Conservation (phyloP, 2,888 invertebrate species). For the Seira musarum region DNA sequence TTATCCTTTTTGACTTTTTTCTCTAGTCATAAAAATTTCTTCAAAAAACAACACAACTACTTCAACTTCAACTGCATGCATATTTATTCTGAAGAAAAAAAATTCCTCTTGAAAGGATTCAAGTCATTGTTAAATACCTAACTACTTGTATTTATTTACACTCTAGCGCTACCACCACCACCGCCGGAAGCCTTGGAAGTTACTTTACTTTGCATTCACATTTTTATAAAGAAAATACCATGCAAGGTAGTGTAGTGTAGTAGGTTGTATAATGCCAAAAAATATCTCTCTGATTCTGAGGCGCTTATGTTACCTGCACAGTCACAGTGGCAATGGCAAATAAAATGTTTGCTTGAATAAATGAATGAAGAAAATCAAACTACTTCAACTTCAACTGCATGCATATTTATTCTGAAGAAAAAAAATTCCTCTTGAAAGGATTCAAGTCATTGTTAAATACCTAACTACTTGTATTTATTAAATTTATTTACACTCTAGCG, state of each 20-base stretch:
- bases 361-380: constrained; percentile 35
- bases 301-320: no score
- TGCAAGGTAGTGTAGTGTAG: constrained; percentile 1
- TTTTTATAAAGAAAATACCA: not conserved
- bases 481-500: constrained; percentile 1
- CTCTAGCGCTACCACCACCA: constrained; percentile 24
- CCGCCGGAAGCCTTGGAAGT: constrained; percentile 54
- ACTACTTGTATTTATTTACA: constrained; percentile 11
- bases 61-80: no score
- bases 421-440: no score
- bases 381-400: no score
- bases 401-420: no score
- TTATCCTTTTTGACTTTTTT: not conserved
- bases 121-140: not conserved
- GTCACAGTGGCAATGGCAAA: no score
- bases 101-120: not conserved
- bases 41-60: constrained; percentile 28
- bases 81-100: no score
- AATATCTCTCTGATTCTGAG: no score
- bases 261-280: constrained; percentile 5
- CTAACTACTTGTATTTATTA: no score
- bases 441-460: no score
- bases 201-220: not conserved
- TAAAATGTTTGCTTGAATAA: constrained; percentile 3
- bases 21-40: constrained; percentile 22